These are phyloP conservation scores for Anarsia innoxiella DNA, from an alignment of 2,888 invertebrate species.

Conservation along the genomic window DNA sequence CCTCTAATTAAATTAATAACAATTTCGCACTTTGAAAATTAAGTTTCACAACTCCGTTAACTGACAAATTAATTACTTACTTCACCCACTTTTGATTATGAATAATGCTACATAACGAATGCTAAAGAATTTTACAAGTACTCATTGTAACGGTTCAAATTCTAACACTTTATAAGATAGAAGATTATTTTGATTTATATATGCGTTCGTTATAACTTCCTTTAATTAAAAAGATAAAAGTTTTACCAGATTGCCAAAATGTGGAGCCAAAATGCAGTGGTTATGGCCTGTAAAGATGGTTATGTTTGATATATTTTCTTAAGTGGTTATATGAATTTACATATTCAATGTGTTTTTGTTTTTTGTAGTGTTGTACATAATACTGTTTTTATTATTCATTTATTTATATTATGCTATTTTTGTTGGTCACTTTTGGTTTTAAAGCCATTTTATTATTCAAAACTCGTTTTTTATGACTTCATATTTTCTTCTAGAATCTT, in stretches of 20 bases:
- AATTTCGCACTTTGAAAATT: slow-evolving; percentile 2
- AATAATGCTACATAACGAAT: slow-evolving; percentile 2
- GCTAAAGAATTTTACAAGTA: slow-evolving; percentile 2
- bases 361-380: too few relatives aligned
- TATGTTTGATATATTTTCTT: too few relatives aligned
- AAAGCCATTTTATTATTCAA: too few relatives aligned
- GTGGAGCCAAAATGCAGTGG: neutral
- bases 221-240: slow-evolving; percentile 21
- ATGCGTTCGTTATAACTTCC: slow-evolving; percentile 27
- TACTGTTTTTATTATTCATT: too few relatives aligned
- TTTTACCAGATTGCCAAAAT: slow-evolving; percentile 6
- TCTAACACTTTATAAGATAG: slow-evolving; percentile 23
- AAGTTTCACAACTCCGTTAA: neutral
- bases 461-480: too few relatives aligned
- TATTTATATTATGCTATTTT: too few relatives aligned
- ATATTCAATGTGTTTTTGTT: too few relatives aligned
- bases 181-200: slow-evolving; percentile 28
- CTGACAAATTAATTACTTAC: slow-evolving; percentile 4
- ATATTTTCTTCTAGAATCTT: too few relatives aligned
- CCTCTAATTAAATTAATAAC: too few relatives aligned
- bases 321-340: too few relatives aligned
- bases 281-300: too few relatives aligned
- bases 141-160: slow-evolving; percentile 6
- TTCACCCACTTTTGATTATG: slow-evolving; percentile 4
- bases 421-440: too few relatives aligned